Percentiles rank a stretch among this genome's conserved stretches.
These are phyloP conservation scores for Istiophorus platypterus DNA, from an alignment of 2,113 vertebrate genomes.

Conservation along the genomic window DNA sequence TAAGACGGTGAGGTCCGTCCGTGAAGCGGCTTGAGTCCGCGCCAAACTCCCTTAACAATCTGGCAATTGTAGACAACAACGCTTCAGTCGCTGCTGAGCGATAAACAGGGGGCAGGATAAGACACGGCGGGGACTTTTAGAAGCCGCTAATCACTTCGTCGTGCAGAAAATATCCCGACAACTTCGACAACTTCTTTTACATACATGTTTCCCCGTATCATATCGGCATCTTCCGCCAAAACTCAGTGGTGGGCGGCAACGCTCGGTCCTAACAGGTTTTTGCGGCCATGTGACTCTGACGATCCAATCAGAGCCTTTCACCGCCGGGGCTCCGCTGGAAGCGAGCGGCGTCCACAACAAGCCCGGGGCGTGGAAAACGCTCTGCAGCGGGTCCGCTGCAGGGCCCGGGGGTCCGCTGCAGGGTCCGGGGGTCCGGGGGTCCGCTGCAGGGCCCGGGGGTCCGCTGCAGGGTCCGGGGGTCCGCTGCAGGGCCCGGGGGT, in stretches of 20 bases:
- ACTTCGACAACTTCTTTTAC: neutral
- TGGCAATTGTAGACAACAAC: neutral
- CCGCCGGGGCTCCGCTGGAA: neutral
- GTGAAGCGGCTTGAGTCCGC: neutral
- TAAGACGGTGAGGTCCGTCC: slow-evolving; percentile 61
- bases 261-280: neutral
- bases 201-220: neutral
- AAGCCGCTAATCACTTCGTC: slow-evolving; percentile 5
- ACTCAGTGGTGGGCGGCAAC: slow-evolving; percentile 30
- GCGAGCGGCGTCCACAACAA: too few relatives aligned
- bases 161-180: neutral
- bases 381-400: too few relatives aligned
- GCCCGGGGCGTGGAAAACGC: too few relatives aligned
- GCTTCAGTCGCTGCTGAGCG: neutral
- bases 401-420: too few relatives aligned
- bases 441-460: too few relatives aligned
- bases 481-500: too few relatives aligned
- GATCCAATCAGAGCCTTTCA: neutral
- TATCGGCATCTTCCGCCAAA: slow-evolving; percentile 38
- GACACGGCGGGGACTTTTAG: fast-evolving
- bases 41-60: slow-evolving; percentile 22
- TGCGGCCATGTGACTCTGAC: neutral
- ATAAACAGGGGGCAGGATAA: too few relatives aligned
- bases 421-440: too few relatives aligned
- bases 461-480: too few relatives aligned